These are phyloP conservation scores for Actinia equina DNA, from an alignment of 64 coral and sea anemone species.

Conservation along the genomic window DNA sequence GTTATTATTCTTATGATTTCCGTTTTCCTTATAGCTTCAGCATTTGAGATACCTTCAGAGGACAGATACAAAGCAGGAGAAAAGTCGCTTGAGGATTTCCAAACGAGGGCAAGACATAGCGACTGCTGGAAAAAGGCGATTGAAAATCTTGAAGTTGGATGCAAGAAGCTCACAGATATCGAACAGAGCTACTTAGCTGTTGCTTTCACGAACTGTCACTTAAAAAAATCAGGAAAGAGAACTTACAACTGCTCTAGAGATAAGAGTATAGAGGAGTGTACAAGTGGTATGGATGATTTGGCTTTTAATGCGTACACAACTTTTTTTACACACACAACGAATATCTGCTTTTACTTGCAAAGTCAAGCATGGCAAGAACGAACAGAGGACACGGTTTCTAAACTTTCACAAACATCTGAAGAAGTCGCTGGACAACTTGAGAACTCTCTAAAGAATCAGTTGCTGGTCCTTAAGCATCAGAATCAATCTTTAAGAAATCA, in stretches of 20 bases:
- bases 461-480: conserved; percentile 63
- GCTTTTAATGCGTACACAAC: conserved; percentile 87
- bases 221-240: conserved; percentile 89
- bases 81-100: conserved; percentile 53
- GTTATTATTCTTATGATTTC: neutral
- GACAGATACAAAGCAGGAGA: conserved; percentile 63
- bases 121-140: conserved; percentile 89
- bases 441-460: conserved; percentile 72
- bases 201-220: conserved; percentile 91
- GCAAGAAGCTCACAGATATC: conserved; percentile 80
- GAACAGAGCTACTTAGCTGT: conserved; percentile 97
- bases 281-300: conserved; percentile 68
- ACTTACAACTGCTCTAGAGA: conserved; percentile 71
- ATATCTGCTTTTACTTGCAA: conserved; percentile 96
- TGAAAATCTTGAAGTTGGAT: conserved; percentile 59
- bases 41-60: conserved; percentile 66
- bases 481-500: conserved; percentile 83
- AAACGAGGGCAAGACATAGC: conserved; percentile 57
- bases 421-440: conserved; percentile 80
- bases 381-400: conserved; percentile 87
- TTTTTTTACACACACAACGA: conserved; percentile 91
- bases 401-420: conserved; percentile 78
- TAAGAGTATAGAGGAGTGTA: conserved; percentile 77
- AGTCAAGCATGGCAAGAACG: conserved; percentile 87
- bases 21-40: neutral